phyloP scores from a whole-genome alignment of 2,797 vertebrate genomes.

The Pantherophis alleghaniensis region DNA sequence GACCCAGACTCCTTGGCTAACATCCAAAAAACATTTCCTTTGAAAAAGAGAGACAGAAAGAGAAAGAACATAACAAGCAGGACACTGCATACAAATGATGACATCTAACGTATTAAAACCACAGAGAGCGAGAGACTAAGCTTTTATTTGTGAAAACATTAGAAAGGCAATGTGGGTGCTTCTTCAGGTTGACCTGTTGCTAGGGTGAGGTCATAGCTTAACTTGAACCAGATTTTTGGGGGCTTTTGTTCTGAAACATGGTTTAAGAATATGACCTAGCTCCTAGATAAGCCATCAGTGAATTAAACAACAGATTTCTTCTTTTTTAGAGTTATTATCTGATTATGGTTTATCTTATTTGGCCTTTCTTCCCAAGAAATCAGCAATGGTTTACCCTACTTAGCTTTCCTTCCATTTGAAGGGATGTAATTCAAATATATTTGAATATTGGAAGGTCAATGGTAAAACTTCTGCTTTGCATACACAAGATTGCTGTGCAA shows the following conservation, averaged over 20 bases:
- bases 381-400: background rate
- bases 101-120: conserved; percentile 65
- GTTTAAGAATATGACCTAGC: background rate
- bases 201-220: background rate
- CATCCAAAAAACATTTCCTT: conserved; percentile 74
- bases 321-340: background rate
- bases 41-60: conserved; percentile 15
- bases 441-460: background rate
- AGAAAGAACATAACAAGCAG: conserved; percentile 74
- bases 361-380: background rate
- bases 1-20: conserved; percentile 75
- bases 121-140: conserved; percentile 51
- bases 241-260: background rate
- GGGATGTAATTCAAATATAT: background rate
- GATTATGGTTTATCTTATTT: background rate
- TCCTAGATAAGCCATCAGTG: background rate
- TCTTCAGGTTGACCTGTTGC: background rate
- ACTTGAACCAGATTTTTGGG: background rate
- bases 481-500: background rate
- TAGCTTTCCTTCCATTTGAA: background rate
- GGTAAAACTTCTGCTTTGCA: background rate
- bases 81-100: conserved; percentile 76
- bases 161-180: background rate
- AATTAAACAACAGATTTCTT: background rate
- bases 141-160: conserved; percentile 75